These are phyloP conservation scores for Ctenosaura bakeri DNA, from an alignment of 2,797 vertebrate species.

Conservation along the genomic window DNA sequence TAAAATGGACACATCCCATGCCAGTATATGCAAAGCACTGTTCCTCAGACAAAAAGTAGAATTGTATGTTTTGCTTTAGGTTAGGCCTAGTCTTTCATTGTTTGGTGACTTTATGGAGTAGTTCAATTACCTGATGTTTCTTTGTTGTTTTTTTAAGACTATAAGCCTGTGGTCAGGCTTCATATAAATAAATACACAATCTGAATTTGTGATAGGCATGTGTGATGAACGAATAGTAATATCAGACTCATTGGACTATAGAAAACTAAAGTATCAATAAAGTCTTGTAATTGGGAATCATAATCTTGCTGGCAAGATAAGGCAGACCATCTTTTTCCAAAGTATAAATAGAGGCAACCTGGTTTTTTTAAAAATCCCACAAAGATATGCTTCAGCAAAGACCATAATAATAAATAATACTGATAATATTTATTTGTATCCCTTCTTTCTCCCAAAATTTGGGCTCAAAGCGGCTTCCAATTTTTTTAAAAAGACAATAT, in stretches of 20 bases:
- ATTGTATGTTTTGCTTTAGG: background rate
- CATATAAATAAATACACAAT: no score
- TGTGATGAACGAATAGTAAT: background rate
- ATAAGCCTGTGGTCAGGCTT: no score
- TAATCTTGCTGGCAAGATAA: background rate
- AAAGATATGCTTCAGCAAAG: no score
- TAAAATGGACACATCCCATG: background rate
- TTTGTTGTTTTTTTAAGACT: no score
- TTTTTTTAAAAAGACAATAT: no score
- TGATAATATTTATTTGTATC: no score
- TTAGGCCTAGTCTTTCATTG: background rate
- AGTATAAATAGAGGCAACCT: no score
- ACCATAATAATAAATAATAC: no score
- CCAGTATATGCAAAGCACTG: background rate
- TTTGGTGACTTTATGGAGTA: background rate
- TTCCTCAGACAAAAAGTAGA: background rate
- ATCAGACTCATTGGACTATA: background rate
- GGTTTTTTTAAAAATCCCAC: no score
- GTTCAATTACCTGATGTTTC: background rate
- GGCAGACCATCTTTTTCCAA: background rate
- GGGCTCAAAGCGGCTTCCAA: no score
- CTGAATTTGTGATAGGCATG: background rate
- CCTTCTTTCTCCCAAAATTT: no score
- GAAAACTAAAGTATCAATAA: slow-evolving; percentile 1
- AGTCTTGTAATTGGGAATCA: slow-evolving; percentile 8